A percentile compares a stretch with the other conserved stretches of the same genome.
Conservation (phyloP, 2,113 vertebrate genomes). For the western clawed frog (Xenopus tropicalis) region DNA sequence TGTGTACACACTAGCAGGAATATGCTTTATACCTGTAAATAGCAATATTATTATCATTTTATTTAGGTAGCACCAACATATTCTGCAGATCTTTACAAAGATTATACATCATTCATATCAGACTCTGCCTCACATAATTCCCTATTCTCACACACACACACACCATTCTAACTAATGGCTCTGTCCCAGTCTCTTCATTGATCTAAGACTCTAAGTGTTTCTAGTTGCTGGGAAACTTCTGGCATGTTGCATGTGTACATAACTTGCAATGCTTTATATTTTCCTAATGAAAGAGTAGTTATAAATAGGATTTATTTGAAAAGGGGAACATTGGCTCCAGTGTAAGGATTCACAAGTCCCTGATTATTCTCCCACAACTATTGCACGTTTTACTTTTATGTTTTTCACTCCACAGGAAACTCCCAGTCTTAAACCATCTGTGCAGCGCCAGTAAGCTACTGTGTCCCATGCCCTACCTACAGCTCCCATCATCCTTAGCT, state of each 20-base stretch:
- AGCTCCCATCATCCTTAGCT: background rate
- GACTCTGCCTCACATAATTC: background rate
- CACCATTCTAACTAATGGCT: too few relatives aligned
- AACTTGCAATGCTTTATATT: conserved; percentile 4
- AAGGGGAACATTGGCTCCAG: conserved; percentile 19
- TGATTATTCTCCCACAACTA: conserved; percentile 18
- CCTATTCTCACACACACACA: too few relatives aligned
- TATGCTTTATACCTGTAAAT: too few relatives aligned
- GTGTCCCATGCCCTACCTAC: background rate
- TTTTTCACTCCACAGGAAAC: background rate
- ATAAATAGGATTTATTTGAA: conserved; percentile 29
- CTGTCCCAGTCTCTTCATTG: too few relatives aligned
- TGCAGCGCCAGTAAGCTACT: background rate
- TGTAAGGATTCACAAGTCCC: conserved; percentile 11
- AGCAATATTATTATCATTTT: too few relatives aligned
- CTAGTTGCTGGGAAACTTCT: background rate
- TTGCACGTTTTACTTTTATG: background rate
- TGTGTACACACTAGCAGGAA: too few relatives aligned
- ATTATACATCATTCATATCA: background rate
- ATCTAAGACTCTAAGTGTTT: too few relatives aligned
- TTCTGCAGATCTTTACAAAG: too few relatives aligned
- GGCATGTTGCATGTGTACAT: too few relatives aligned
- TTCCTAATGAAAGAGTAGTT: conserved; percentile 21
- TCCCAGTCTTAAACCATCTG: conserved; percentile 8
- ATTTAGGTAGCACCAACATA: too few relatives aligned